Evolutionary conservation across 2,888 invertebrate genomes (phyloP).

Genomic region (Brachynemurus nebulosus): DNA sequence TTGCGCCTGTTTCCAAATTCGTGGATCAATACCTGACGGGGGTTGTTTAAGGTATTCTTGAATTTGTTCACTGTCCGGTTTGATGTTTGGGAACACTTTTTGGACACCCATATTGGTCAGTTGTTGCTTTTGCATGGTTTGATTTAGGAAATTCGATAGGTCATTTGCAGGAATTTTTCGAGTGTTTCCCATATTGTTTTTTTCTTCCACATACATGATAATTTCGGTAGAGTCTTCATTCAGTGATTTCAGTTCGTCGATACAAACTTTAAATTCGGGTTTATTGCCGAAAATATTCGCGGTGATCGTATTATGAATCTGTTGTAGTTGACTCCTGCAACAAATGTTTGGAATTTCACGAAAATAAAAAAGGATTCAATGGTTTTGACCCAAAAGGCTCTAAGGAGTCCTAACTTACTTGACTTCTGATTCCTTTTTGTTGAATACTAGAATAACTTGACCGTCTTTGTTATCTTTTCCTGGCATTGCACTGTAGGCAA

Average conservation of each 20-base stretch:
- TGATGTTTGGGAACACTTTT: constrained; percentile 55
- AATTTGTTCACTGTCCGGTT: constrained; percentile 63
- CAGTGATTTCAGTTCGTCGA: constrained; percentile 64
- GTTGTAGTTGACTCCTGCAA: constrained; percentile 52
- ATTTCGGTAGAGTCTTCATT: constrained; percentile 66
- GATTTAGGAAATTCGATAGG: constrained; percentile 53
- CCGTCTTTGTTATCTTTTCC: constrained; percentile 84
- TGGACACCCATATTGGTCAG: constrained; percentile 57
- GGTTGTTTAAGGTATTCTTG: constrained; percentile 82
- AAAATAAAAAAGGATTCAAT: no score
- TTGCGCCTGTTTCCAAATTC: constrained; percentile 94
- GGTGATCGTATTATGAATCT: constrained; percentile 45
- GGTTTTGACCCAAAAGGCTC: no score
- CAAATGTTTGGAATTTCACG: not conserved
- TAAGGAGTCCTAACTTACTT: constrained; percentile 36
- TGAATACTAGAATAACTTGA: constrained; percentile 71
- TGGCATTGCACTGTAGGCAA: constrained; percentile 83
- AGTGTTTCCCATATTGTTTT: constrained; percentile 36
- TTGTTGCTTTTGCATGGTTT: constrained; percentile 55
- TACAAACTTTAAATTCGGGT: constrained; percentile 63
- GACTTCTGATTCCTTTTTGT: constrained; percentile 66
- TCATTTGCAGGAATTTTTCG: constrained; percentile 61
- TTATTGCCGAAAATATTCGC: constrained; percentile 66
- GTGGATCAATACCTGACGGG: constrained; percentile 83
- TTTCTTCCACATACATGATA: constrained; percentile 58